Evolutionary conservation across 2,888 invertebrate species (phyloP).

Genomic region (Baccha elongata): DNA sequence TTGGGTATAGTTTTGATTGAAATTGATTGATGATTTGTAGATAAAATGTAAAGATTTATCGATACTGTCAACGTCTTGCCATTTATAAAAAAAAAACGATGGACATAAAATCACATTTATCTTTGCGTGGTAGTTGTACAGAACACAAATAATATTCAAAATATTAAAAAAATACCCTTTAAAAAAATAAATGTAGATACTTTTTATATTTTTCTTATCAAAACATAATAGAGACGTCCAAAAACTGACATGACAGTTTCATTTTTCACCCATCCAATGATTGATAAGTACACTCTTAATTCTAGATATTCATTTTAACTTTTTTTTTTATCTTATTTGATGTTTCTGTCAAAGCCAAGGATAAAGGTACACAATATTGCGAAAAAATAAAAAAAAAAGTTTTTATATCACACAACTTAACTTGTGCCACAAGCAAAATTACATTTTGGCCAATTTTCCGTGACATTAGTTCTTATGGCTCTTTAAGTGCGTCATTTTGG

Average conservation of each 20-base stretch:
- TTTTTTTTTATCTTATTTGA: background rate
- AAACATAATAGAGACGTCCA: background rate
- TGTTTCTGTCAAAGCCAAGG: background rate
- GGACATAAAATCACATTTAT: background rate
- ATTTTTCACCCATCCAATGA: constrained; percentile 3
- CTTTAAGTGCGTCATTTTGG: constrained; percentile 28
- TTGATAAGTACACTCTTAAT: background rate
- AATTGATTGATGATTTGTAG: constrained; percentile 17
- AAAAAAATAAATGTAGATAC: background rate
- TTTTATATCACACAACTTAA: background rate
- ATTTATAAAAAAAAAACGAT: background rate
- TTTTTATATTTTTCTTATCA: background rate
- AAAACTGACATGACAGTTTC: background rate
- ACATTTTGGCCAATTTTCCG: constrained; percentile 30
- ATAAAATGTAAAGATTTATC: constrained; percentile 4
- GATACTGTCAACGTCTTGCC: background rate
- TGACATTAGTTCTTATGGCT: constrained; percentile 26
- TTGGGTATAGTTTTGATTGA: constrained; percentile 4
- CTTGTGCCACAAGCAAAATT: constrained; percentile 29
- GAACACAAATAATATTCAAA: background rate
- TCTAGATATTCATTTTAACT: background rate
- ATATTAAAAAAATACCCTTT: background rate
- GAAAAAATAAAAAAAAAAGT: constrained; percentile 1
- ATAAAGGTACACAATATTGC: background rate
- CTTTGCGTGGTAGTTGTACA: too few relatives aligned